These are phyloP conservation scores for Nebria ingens DNA, from an alignment of 1,140 invertebrate species.

Conservation along the genomic window DNA sequence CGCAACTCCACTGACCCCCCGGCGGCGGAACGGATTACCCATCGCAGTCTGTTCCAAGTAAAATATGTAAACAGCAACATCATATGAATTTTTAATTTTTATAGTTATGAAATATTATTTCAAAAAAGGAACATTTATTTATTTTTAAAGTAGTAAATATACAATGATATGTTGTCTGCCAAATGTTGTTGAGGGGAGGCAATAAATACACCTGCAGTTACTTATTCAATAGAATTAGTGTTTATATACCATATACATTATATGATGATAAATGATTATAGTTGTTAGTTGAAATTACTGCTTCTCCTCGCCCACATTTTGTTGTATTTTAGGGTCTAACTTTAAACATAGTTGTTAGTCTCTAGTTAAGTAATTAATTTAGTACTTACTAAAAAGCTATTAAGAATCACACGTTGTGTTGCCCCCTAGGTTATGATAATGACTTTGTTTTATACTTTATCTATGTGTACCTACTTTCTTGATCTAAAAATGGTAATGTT, in stretches of 20 bases:
- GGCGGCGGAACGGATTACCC: too few relatives aligned
- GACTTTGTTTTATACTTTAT: constrained; percentile 25
- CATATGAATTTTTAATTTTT: neutral
- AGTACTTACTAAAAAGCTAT: constrained; percentile 3
- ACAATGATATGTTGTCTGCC: constrained; percentile 28
- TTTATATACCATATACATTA: constrained; percentile 10
- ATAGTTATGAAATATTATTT: neutral
- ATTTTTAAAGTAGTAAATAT: constrained; percentile 18
- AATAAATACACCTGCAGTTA: constrained; percentile 19
- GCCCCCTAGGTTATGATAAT: neutral
- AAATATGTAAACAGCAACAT: neutral
- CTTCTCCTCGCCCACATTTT: constrained; percentile 26
- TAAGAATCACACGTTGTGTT: neutral
- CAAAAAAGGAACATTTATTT: too few relatives aligned
- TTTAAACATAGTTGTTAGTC: constrained; percentile 17
- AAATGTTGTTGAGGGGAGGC: constrained; percentile 26
- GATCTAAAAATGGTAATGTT: constrained; percentile 20
- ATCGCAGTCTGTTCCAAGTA: too few relatives aligned
- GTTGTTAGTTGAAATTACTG: constrained; percentile 22
- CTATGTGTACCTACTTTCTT: constrained; percentile 23
- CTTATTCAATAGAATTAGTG: constrained; percentile 15
- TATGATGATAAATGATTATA: constrained; percentile 10
- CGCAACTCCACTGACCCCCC: too few relatives aligned
- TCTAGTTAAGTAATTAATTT: constrained; percentile 4
- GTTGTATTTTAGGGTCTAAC: constrained; percentile 31